Evolutionary conservation across 2,797 vertebrate genomes (phyloP).

Genomic region (Argya squamiceps): DNA sequence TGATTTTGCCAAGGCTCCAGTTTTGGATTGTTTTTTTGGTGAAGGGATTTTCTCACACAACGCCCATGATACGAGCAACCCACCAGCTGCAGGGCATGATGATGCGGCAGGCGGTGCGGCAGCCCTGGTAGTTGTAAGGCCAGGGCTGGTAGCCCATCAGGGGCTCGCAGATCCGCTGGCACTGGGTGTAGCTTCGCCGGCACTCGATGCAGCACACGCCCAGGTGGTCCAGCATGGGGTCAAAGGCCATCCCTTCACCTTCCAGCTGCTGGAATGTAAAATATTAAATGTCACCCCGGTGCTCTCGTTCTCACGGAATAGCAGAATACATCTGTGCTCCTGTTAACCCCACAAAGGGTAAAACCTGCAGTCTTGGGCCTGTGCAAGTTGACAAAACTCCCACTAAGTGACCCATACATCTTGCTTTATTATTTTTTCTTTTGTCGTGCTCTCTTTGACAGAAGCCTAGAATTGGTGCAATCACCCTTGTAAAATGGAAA

Average conservation of each 20-base stretch:
- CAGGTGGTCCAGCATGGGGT: conserved; percentile 92
- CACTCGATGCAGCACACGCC: conserved; percentile 94
- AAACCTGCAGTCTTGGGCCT: neutral
- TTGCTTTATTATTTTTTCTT: neutral
- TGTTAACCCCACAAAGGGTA: neutral
- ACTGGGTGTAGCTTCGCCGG: conserved; percentile 89
- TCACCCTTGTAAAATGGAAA: neutral
- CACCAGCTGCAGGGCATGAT: conserved; percentile 98
- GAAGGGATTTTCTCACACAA: conserved; percentile 75
- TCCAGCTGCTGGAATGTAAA: conserved; percentile 79
- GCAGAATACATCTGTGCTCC: neutral
- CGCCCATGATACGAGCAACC: conserved; percentile 90
- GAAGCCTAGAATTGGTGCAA: neutral
- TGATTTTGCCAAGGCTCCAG: neutral
- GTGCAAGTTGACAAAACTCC: neutral
- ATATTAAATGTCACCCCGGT: neutral
- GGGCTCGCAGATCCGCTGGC: conserved; percentile 91
- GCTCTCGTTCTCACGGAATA: neutral
- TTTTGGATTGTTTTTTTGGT: neutral
- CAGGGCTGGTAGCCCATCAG: conserved; percentile 87
- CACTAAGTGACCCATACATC: neutral
- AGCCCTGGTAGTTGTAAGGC: conserved; percentile 92
- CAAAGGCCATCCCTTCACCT: conserved; percentile 88
- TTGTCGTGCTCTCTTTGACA: neutral
- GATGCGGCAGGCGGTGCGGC: conserved; percentile 86